Evolutionary conservation across 2,888 invertebrate species (phyloP), one percentile per base, ranked within the genome.

Genomic region (Andrena fulva): DNA sequence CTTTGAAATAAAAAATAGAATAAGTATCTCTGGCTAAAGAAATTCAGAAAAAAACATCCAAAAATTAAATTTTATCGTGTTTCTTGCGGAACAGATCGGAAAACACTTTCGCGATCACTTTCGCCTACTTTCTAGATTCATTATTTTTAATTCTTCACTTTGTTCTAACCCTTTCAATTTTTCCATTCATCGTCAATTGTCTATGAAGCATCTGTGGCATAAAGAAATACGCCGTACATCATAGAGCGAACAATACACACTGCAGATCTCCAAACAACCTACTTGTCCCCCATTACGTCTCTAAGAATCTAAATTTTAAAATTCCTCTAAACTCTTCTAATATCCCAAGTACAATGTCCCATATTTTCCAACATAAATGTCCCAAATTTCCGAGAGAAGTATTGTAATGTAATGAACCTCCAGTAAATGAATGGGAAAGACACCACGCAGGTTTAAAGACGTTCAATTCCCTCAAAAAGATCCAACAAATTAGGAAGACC

Each of bases 391-490:
- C 0, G 20, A 52, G 16, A 52, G 52, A 52, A 8, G 2, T 42
- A 42, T 16, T 42, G 8, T 20, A 52, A 20, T 10, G 56, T 56
- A 27, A 56, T 10, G 0, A 24, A 27, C 27, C 20, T 56, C 3
- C 7, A 12, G 52, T 52, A 24, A 56, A 56, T 8, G 8, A 27
- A 27, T 24, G 24, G 24, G 54, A 10, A 56, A 56, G 2, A 52
- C n/a, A n/a, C 52, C 52, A 6, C 52, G 7, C 8, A 20, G 20
- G 8, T 42, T 12, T 42, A 42, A 20, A 27, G 10, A 4, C 27
- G 10, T 27, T 56, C 10, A 27, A 27, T 24, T 31, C 27, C 16
- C 64, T 69, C 24, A 67, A 79, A 67, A 79, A 67, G 69, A 29
- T 42, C 35, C n/a, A 12, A n/a, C 2, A 12, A 52, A 66, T 29